Evolutionary conservation across 1,140 invertebrate genomes (phyloP), one percentile per base, ranked within the genome.

Genomic region (Apocrypta bakeri): DNA sequence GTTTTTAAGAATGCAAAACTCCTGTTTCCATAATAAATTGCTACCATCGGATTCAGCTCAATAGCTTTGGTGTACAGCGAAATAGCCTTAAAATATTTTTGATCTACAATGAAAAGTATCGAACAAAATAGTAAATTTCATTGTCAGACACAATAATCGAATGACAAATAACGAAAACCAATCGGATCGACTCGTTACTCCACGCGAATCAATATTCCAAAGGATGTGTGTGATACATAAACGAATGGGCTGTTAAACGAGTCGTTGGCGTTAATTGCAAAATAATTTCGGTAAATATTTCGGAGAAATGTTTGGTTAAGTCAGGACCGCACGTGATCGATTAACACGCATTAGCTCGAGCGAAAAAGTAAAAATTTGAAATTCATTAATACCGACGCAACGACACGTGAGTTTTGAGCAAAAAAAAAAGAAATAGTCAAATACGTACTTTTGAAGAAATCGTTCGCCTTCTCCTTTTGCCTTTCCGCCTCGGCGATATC

Each of bases 1-100:
- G 95, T 95, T 87, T 96, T 96, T 61, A 99, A 92, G 91, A 99
- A 98, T 21, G 98, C 96, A 93, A 99, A 96, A 93, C 98, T 99
- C 86, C 99, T 94, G 92, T 99, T 99, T 0, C 95, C 97, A 93
- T 96, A 98, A 89, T 96, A 98, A 37, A 97, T 95, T 27, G 98
- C 97, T 88, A 95, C 94, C 37, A 91, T 94, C 6, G 97, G 96
- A 90, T 98, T 96, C 86, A 96, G 92, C 84, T 97, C 95, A 90
- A 99, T 99, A 84, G 98, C 98, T 94, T 97, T 94, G 85, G 96
- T 94, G 92, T 99, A 99, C 76, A 97, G 94, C 80, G 97, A 95
- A 85, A 99, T 97, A 69, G 98, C 98, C 91, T 95, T 93, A 85
- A 95, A 93, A 91, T 97, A 99, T 86, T 97, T 94, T 94, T 98